These are phyloP conservation scores for Syndactyla subalaris DNA, from an alignment of 2,797 vertebrate species.

Conservation along the genomic window DNA sequence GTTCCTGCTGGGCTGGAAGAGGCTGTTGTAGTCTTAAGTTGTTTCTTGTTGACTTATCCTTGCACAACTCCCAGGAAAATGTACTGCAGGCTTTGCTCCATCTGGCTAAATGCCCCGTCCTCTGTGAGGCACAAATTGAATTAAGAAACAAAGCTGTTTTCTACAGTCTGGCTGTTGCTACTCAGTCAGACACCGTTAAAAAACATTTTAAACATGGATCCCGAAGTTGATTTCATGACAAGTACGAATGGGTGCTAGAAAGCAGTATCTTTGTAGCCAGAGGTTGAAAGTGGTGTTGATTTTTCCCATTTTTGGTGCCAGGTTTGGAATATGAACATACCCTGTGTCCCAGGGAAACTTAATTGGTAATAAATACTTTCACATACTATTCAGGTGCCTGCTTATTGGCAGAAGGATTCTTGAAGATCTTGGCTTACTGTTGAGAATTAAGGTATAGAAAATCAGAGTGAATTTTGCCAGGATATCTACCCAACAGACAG, in stretches of 20 bases:
- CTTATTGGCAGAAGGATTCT: neutral
- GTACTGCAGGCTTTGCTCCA: conserved; percentile 25
- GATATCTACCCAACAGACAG: neutral
- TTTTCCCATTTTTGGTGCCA: neutral
- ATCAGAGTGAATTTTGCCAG: neutral
- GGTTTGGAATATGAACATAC: neutral
- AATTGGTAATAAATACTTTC: neutral
- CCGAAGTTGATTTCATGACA: neutral
- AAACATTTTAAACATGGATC: neutral
- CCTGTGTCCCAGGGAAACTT: neutral
- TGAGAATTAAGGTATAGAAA: neutral
- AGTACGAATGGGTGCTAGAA: neutral
- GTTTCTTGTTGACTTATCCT: conserved; percentile 38
- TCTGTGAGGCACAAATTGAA: neutral
- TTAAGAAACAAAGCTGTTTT: conserved; percentile 42
- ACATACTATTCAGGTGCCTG: neutral
- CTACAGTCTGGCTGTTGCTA: neutral
- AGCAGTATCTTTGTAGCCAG: neutral
- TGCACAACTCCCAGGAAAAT: conserved; percentile 27
- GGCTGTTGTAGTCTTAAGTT: neutral
- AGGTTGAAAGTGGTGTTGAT: neutral
- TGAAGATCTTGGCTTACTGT: neutral
- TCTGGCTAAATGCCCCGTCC: conserved; percentile 25
- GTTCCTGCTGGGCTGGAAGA: conserved; percentile 12
- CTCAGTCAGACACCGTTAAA: neutral